Evolutionary conservation across 1,140 invertebrate species (phyloP), one percentile per base, ranked within the genome.

Genomic region (Lineus longissimus): DNA sequence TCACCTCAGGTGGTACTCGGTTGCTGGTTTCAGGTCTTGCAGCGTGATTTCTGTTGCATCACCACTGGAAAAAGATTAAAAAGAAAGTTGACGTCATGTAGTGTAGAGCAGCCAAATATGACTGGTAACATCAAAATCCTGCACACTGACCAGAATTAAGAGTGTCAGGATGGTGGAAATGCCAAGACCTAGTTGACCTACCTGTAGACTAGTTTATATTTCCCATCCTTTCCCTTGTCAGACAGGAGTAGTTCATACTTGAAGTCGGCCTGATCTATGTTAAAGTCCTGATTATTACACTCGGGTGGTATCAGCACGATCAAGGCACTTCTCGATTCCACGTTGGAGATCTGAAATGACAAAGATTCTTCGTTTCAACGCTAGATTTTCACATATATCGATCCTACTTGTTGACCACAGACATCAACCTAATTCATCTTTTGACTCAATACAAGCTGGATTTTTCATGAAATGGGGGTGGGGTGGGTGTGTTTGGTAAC

Each of bases 201-300:
- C 78, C 68, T 88, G 75, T 91, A 92, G 55, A 92, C 90, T 51
- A 88, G 87, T 81, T 91, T 91, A 80, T 90, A 93, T 73, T 88
- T 88, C 68, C 86, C 86, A 64, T 89, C 88, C 71, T 89, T 86
- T 23, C 87, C 88, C 70, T 89, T 88, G 73, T 93, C 91, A 70
- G 87, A 89, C 65, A 91, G 84, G 59, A 90, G 83, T 19, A 90
- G 85, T 76, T 92, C 90, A 80, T 92, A 92, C 31, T 86, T 86
- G 61, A 92, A 82, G 62, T 91, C 89, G 23, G 78, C 77, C 60
- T 85, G 82, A 47, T 85, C 79, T 45, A 84, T 71, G 57, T 69
- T 72, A 9, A 77, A 75, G 66, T 77, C 71, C 43, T 81, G 76
- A 61, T 75, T 77, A 19, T 86, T 84, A 41, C 85, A 80, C 30